phyloP scores from a whole-genome alignment of 2,888 invertebrate species.

The Hydriomena furcata region DNA sequence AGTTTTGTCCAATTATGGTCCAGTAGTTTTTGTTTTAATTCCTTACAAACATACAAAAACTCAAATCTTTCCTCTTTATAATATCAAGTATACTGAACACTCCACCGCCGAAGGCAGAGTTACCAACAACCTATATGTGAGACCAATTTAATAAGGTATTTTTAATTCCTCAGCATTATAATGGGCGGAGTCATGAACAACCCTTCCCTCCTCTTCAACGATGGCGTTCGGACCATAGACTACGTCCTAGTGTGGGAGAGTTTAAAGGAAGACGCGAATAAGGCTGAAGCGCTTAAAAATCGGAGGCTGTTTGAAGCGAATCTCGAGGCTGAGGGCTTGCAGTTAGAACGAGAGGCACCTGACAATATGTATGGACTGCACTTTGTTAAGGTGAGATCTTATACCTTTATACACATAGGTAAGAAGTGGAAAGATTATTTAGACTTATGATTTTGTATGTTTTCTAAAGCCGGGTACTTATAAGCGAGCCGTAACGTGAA shows the following conservation, averaged over 20 bases:
- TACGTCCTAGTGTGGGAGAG: slow-evolving; percentile 91
- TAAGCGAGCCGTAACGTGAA: too few species aligned
- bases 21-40: too few species aligned
- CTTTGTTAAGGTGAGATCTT: slow-evolving; percentile 87
- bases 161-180: slow-evolving; percentile 56
- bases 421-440: too few species aligned
- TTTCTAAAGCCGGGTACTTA: too few species aligned
- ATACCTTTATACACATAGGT: not conserved
- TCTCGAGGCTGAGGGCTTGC: slow-evolving; percentile 88
- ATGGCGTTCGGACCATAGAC: slow-evolving; percentile 88
- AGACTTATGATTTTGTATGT: too few species aligned
- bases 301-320: slow-evolving; percentile 88
- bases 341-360: slow-evolving; percentile 87
- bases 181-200: slow-evolving; percentile 71
- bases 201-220: slow-evolving; percentile 86
- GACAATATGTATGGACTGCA: slow-evolving; percentile 86
- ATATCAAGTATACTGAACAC: too few species aligned
- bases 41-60: too few species aligned
- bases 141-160: not conserved
- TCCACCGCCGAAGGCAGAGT: too few species aligned
- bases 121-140: too few species aligned
- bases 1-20: too few species aligned
- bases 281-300: slow-evolving; percentile 68
- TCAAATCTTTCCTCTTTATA: too few species aligned
- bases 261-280: slow-evolving; percentile 76